Evolutionary conservation across 2,797 vertebrate genomes (phyloP), one percentile per base, ranked within the genome.

Genomic region (Pangasius mekongensis): DNA sequence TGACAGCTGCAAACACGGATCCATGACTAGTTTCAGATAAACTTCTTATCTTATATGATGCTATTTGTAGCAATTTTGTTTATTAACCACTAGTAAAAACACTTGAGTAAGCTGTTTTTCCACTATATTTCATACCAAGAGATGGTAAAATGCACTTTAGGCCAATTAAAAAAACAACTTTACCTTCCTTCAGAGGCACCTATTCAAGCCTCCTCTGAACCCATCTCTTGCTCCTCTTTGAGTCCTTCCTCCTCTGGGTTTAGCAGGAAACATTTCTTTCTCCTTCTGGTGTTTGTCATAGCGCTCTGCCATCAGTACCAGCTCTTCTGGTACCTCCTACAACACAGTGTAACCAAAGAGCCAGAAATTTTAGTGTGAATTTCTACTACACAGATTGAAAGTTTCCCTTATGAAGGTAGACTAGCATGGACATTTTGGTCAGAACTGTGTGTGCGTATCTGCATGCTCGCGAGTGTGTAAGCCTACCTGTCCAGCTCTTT

Each of bases 401-500:
- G 36, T 76, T 74, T 22, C 4, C 3, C 0, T 87, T 30, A 74
- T 47, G 54, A 22, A 47, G 47, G 5, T 47, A 76, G 52, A 60
- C 18, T 39, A 43, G 7, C 20, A 60, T 10, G 14, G 58, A 82
- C 6, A 22, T 10, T 49, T 14, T 22, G 39, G 24, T 83, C 10
- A 74, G 49, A 83, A n/a, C 11, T 60, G 10, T 58, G 7, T 30
- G 39, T 24, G 13, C 2, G n/a, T 39, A 3, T 47, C 0, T 47
- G 47, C 43, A 1, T 9, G 8, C 47, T 47, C 47, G 0, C 8
- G 7, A 47, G 43, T 8, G 36, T 30, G 30, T 84, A 36, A 47
- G 24, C 58, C 92, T 93, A 99, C 99, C 95, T 99, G 98, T 84
- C 96, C 96, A 87, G 97, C 94, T 94, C 98, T 96, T 94, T 98